Base-by-base conservation (phyloP, 2,888 invertebrate species). In the Autographa pulchrina region DNA sequence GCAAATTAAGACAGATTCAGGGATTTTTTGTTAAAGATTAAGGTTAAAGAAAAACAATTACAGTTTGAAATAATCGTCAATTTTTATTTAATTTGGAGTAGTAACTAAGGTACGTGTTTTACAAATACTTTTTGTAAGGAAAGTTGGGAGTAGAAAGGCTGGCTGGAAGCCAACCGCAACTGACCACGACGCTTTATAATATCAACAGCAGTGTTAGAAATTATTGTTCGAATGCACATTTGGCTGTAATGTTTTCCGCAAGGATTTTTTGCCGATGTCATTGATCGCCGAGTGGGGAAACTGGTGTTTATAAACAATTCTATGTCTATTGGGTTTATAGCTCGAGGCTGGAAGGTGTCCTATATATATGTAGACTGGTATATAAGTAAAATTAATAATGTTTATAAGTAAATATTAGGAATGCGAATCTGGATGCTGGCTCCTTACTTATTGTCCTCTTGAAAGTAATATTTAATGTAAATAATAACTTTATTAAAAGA, bases 161-260 rank as follows among this genome's bases (percentile, higher is more conserved):
- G 75, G 75, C 78, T 31, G 16, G 8, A 60, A 70, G 65, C 66
- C 79, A 78, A 78, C 52, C 56, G 54, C 62, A 70, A 65, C 68
- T 72, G 72, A 75, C 72, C 63, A 31, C 64, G 72, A 60, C 35
- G 48, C 60, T 67, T 60, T 68, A 56, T 72, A 77, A 70, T 70
- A 61, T 65, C 68, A 62, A 31, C 25, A 65, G 43, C 43, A 18
- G 20, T 66, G 56, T 52, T 4, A 25, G 41, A 68, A 61, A 58
- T 0, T 60, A 72, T 71, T 52, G 68, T 65, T 58, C 31, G 31
- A 41, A 31, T 43, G 41, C 58, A 58, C 25, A 41, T 58, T 65
- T 65, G 31, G 13, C 18, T 16, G 18, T 16, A 14, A 56, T 25
- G 8, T 9, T 5, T 31, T 32, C 6, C 7, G n/a, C 48, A 48